A percentile compares a stretch with the other conserved stretches of the same genome.
These are phyloP conservation scores for Ornithoptera alexandrae DNA, from an alignment of 2,888 invertebrate species.

Conservation along the genomic window DNA sequence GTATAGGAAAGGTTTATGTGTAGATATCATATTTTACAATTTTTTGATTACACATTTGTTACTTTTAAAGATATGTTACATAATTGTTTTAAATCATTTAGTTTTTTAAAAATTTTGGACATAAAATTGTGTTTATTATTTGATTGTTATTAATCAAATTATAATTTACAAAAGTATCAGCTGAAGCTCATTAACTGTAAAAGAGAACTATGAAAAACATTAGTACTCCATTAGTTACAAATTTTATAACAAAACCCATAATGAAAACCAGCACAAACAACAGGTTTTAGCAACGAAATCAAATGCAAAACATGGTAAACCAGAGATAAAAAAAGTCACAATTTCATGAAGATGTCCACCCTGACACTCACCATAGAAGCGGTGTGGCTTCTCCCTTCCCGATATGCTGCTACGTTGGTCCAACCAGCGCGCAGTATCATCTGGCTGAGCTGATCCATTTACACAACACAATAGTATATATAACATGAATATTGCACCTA, in stretches of 20 bases:
- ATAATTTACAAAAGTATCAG: no score
- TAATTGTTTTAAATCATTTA: no score
- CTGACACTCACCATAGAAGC: slow-evolving; percentile 74
- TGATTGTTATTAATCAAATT: no score
- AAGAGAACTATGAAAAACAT: background rate
- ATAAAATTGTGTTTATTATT: no score
- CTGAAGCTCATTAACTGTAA: background rate
- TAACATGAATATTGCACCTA: slow-evolving; percentile 80
- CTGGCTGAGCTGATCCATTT: slow-evolving; percentile 77
- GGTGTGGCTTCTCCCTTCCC: slow-evolving; percentile 66
- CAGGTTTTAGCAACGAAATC: slow-evolving; percentile 66
- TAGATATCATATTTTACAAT: no score
- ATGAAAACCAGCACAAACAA: slow-evolving; percentile 50
- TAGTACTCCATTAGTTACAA: background rate
- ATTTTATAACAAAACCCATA: slow-evolving; percentile 34
- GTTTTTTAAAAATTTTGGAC: no score
- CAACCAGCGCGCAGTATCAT: slow-evolving; percentile 75
- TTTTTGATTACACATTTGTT: no score
- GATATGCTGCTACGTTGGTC: slow-evolving; percentile 64
- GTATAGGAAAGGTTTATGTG: no score
- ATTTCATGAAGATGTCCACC: slow-evolving; percentile 13
- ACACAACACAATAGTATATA: slow-evolving; percentile 80
- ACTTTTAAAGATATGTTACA: no score
- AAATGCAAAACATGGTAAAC: slow-evolving; percentile 30
- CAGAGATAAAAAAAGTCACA: slow-evolving; percentile 7